Evolutionary conservation across 2,113 vertebrate species (phyloP), one percentile per base, ranked within the genome.

Genomic region (Macquaria australasica): DNA sequence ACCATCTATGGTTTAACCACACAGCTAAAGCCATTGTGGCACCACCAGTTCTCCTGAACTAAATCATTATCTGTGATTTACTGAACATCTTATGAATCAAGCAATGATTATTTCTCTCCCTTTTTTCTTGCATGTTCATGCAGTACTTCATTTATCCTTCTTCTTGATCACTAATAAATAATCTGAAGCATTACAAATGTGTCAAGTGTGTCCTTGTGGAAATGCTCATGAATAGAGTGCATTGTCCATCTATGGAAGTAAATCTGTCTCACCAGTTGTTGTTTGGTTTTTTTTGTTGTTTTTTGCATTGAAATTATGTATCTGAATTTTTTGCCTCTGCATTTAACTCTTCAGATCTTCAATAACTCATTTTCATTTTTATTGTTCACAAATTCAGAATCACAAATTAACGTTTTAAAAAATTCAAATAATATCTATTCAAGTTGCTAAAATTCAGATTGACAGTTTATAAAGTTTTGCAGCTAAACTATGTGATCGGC

Each of bases 1-100:
- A 95, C 84, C 92, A 95, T 60, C 81, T 95, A 67, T 95, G 92
- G 90, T 95, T 95, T 69, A 92, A 94, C 73, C 78, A 91, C 55
- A 90, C 91, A 64, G 25, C 59, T 74, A 15, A 25, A 43, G 68
- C 73, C 23, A 90, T 84, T 25, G 82, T 37, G 18, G 12, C 28
- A 6, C 81, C 85, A 48, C 55, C 73, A 23, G 0, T 62, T 1
- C n/a, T 56, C 15, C 31, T 59, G 0, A 63, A 8, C 28, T 77
- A 82, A 74, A 69, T 14, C 12, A 12, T 39, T 9, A 43, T 28
- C 2, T 63, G 59, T 60, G 50, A 73, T 68, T 63, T 62, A 23
- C 6, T 64, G 8, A 76, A 64, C 5, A 74, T 67, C 12, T 12
- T 14, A 21, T 39, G 6, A 79, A 75, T 71, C 10, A 77, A 37